Evolutionary conservation across 1,140 invertebrate genomes (phyloP).

Genomic region (Helicoverpa armigera): DNA sequence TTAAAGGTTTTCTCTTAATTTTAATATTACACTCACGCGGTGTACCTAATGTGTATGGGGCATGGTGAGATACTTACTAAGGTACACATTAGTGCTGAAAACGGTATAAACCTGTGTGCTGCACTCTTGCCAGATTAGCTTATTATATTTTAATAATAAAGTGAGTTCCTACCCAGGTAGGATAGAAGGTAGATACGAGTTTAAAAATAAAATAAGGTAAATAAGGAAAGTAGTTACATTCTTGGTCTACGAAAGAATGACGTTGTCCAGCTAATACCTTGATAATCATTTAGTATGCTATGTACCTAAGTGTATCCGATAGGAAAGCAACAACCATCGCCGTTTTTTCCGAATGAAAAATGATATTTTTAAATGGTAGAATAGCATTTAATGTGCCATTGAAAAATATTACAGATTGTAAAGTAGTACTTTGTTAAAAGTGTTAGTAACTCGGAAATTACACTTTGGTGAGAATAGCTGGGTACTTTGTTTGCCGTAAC

Average conservation of each 20-base stretch:
- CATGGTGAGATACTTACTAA: too few species aligned
- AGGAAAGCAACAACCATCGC: neutral
- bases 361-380: neutral
- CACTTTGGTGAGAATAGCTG: constrained; percentile 16
- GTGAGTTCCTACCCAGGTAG: too few species aligned
- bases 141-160: too few species aligned
- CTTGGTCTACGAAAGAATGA: neutral
- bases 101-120: too few species aligned
- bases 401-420: constrained; percentile 33
- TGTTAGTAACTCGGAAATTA: constrained; percentile 18
- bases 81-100: too few species aligned
- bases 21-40: too few species aligned
- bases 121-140: too few species aligned
- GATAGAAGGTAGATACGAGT: neutral
- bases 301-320: neutral
- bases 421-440: constrained; percentile 27
- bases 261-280: neutral
- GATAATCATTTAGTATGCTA: neutral
- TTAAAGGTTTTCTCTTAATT: too few species aligned
- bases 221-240: neutral
- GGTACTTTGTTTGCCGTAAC: constrained; percentile 36
- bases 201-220: too few species aligned
- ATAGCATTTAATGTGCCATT: constrained; percentile 16
- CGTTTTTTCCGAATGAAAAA: neutral
- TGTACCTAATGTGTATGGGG: too few species aligned